Evolutionary conservation across 1,140 invertebrate species (phyloP).

Genomic region (Eueides isabella): DNA sequence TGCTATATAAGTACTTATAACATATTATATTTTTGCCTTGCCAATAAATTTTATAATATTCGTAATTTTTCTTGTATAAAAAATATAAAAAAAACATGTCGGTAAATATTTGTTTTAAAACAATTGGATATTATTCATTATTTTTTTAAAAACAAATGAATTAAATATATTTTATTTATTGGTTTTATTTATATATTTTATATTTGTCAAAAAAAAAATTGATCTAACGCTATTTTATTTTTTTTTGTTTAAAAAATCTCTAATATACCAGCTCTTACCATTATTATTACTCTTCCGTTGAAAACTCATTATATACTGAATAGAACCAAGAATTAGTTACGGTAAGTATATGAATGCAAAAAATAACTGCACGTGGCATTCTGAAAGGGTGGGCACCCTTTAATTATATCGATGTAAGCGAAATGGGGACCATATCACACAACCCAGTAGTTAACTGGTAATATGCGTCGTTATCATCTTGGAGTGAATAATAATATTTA

Average conservation of each 20-base stretch:
- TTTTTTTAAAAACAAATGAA: too few species aligned
- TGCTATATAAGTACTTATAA: not conserved
- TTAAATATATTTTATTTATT: too few species aligned
- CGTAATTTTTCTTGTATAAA: too few species aligned
- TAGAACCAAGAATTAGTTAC: constrained; percentile 48
- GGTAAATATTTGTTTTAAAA: too few species aligned
- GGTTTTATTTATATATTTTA: too few species aligned
- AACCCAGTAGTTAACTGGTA: not conserved
- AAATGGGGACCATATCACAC: not conserved
- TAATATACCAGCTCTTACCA: not conserved
- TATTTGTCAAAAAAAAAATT: too few species aligned
- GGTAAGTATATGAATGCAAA: constrained; percentile 46
- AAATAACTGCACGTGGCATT: constrained; percentile 56
- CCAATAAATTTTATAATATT: too few species aligned
- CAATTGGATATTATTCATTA: too few species aligned
- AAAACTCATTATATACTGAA: not conserved
- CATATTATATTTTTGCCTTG: not conserved
- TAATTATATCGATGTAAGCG: constrained; percentile 13
- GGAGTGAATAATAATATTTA: not conserved
- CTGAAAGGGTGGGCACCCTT: constrained; percentile 54
- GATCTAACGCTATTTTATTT: too few species aligned
- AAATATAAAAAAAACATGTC: too few species aligned
- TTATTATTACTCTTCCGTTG: constrained; percentile 12
- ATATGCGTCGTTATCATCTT: not conserved
- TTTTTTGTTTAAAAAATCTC: not conserved